These are phyloP conservation scores for Stigmatopora argus DNA, from an alignment of 2,113 vertebrate species.

Conservation along the genomic window DNA sequence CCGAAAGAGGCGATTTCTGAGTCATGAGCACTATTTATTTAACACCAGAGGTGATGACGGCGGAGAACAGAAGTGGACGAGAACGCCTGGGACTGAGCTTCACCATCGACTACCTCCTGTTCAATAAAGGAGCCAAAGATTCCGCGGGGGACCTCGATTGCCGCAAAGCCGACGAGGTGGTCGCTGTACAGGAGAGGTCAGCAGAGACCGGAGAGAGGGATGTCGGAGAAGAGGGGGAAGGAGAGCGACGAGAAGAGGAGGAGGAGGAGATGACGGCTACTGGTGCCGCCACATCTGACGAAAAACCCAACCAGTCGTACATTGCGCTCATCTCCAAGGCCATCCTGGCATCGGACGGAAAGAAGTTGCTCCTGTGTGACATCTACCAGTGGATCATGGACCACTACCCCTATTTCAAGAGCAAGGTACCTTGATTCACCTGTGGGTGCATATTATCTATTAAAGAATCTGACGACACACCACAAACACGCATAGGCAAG, in stretches of 20 bases:
- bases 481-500: neutral
- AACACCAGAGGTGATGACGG: conserved; percentile 44
- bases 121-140: conserved; percentile 58
- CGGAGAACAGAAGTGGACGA: conserved; percentile 44
- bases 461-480: neutral
- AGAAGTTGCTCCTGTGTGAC: conserved; percentile 79
- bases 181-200: conserved; percentile 15
- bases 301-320: conserved; percentile 78
- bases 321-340: conserved; percentile 80
- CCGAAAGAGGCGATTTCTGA: conserved; percentile 17
- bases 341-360: conserved; percentile 75
- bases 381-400: conserved; percentile 88
- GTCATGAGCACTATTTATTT: conserved; percentile 43
- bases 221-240: conserved; percentile 38
- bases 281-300: conserved; percentile 34
- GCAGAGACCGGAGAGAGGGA: conserved; percentile 20
- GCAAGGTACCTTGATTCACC: conserved; percentile 65
- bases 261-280: conserved; percentile 41
- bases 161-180: conserved; percentile 36
- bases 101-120: conserved; percentile 75
- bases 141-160: conserved; percentile 25
- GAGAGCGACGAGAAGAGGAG: conserved; percentile 35
- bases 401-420: conserved; percentile 80
- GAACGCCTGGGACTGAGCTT: conserved; percentile 67
- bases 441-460: neutral